A percentile compares a stretch with the other conserved stretches of the same genome.
phyloP scores from a whole-genome alignment of 2,113 vertebrate species.

The Heloderma charlesbogerti region DNA sequence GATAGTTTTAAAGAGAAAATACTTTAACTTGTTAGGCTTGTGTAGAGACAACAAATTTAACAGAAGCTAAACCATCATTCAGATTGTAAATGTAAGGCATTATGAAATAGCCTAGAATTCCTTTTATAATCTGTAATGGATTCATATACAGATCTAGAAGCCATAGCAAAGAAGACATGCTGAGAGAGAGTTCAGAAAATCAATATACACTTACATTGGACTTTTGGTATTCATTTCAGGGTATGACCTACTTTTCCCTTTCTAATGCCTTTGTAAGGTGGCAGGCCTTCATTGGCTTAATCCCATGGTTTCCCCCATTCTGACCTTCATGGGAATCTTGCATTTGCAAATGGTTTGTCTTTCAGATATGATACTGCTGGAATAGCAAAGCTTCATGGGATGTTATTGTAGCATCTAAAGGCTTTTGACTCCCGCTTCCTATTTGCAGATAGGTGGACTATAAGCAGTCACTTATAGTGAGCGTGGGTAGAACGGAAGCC shows the following conservation, averaged over 20 bases:
- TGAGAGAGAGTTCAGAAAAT: background rate
- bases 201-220: accelerated
- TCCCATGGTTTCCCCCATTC: background rate
- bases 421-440: background rate
- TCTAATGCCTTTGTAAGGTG: background rate
- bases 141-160: background rate
- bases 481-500: background rate
- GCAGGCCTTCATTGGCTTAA: accelerated
- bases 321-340: background rate
- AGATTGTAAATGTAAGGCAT: too few relatives aligned
- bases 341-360: accelerated
- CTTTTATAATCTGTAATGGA: background rate
- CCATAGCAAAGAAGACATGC: background rate
- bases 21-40: slow-evolving; percentile 2
- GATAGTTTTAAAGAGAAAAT: slow-evolving; percentile 3
- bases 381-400: background rate
- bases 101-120: slow-evolving; percentile 16
- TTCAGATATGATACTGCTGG: background rate
- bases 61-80: background rate
- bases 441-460: background rate
- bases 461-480: background rate
- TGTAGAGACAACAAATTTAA: slow-evolving; percentile 14
- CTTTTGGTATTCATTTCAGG: background rate
- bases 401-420: background rate
- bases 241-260: background rate